Percentiles rank a stretch among this genome's conserved stretches.
phyloP scores from a whole-genome alignment of 2,888 invertebrate genomes.

The Calameuta pallipes region DNA sequence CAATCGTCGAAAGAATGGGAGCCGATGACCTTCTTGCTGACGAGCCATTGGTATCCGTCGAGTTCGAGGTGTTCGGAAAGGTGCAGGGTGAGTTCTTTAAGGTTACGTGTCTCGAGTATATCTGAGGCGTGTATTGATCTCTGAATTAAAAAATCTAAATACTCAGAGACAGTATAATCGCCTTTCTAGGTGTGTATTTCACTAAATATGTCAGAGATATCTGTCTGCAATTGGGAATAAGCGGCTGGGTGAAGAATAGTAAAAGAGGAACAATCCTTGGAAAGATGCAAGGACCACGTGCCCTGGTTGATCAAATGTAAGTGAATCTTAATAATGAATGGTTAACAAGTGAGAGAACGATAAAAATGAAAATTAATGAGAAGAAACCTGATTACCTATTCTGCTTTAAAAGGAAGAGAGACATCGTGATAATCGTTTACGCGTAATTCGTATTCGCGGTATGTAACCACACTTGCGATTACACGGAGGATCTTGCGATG shows the following conservation, averaged over 20 bases:
- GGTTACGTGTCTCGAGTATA: background rate
- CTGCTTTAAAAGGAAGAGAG: background rate
- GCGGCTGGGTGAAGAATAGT: slow-evolving; percentile 94
- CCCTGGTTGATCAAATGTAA: slow-evolving; percentile 86
- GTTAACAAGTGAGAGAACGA: background rate
- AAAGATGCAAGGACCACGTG: slow-evolving; percentile 86
- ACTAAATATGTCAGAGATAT: slow-evolving; percentile 89
- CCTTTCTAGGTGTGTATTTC: slow-evolving; percentile 80
- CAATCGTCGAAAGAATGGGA: slow-evolving; percentile 65
- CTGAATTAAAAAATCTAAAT: background rate
- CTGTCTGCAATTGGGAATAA: slow-evolving; percentile 78
- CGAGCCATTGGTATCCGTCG: slow-evolving; percentile 80
- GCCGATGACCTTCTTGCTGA: slow-evolving; percentile 67
- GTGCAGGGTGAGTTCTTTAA: slow-evolving; percentile 80
- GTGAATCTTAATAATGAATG: slow-evolving; percentile 53
- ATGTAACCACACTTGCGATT: background rate
- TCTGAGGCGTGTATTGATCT: background rate
- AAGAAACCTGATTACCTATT: background rate
- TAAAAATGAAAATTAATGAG: background rate
- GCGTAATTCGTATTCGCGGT: background rate
- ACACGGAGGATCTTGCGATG: background rate
- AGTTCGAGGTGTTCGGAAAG: slow-evolving; percentile 91
- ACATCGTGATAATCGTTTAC: background rate
- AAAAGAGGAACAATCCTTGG: slow-evolving; percentile 89
- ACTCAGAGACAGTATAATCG: background rate